Percentiles rank a stretch among this genome's conserved stretches.
These are phyloP conservation scores for Tetrao urogallus DNA, from an alignment of 2,113 vertebrate genomes.

Conservation along the genomic window DNA sequence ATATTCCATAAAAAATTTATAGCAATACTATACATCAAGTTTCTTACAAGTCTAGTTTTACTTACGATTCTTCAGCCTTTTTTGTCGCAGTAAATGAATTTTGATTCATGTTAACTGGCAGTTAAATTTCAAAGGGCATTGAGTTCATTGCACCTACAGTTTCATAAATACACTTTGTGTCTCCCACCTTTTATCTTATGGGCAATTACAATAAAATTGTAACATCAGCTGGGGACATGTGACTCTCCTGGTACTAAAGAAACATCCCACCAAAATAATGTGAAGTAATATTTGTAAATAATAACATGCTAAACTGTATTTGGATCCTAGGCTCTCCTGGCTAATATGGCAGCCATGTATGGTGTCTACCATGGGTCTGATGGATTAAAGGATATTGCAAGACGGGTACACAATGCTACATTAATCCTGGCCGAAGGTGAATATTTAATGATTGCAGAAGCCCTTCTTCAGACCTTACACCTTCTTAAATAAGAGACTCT, in stretches of 20 bases:
- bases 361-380: slow-evolving; percentile 92
- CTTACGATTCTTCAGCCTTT: not conserved
- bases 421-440: slow-evolving; percentile 94
- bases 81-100: not conserved
- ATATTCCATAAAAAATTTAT: not conserved
- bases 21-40: not conserved
- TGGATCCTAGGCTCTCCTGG: slow-evolving; percentile 89
- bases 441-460: not conserved
- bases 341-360: slow-evolving; percentile 98
- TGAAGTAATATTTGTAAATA: not conserved
- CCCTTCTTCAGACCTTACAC: not conserved
- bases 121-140: not conserved
- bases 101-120: not conserved
- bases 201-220: not conserved
- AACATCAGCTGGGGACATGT: not conserved
- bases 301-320: not conserved
- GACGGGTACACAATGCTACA: slow-evolving; percentile 90
- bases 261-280: not conserved
- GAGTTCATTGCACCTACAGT: not conserved
- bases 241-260: not conserved
- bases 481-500: not conserved
- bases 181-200: not conserved
- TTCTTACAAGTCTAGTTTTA: not conserved
- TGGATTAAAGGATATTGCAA: slow-evolving; percentile 91
- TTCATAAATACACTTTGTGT: not conserved